These are phyloP conservation scores for rat (Rattus norvegicus) DNA, from an alignment of 2,113 vertebrate genomes.

Conservation along the genomic window GRCr8 NC_086026.1:34649001-34649500, in stretches of 20 bases:
- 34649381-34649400: accelerated
- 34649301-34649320: background rate
- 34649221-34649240: accelerated
- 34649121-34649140: conserved; percentile 17
- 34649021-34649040: background rate
- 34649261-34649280: accelerated
- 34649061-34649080: background rate
- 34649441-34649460: background rate
- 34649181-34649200: background rate
- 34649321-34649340: background rate
- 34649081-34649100: background rate
- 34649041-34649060: background rate
- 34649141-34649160: background rate
- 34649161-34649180: background rate
- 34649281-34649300: accelerated
- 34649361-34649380: background rate
- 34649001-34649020: background rate
- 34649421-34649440: background rate
- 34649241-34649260: background rate
- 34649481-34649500: background rate
- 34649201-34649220: too few relatives aligned
- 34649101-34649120: background rate
- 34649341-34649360: too few relatives aligned
- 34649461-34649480: background rate
- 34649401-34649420: accelerated